Evolutionary conservation across 2,888 invertebrate species (phyloP).

Genomic region (Drosophila yooni): DNA sequence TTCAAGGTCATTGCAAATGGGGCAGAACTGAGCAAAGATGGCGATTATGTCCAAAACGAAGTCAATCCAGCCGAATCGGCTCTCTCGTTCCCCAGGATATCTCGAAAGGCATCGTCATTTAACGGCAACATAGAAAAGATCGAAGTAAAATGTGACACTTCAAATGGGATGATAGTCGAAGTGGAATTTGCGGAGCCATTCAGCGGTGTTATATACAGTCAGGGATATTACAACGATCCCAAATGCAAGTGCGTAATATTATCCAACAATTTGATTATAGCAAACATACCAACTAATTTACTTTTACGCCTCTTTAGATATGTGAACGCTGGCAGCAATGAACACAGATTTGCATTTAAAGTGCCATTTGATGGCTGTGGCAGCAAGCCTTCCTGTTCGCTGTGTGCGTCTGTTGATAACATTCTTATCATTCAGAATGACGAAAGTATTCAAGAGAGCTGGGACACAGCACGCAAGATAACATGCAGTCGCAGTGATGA

Average conservation of each 20-base stretch:
- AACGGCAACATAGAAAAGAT: slow-evolving; percentile 87
- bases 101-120: slow-evolving; percentile 37
- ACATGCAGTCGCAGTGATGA: slow-evolving; percentile 85
- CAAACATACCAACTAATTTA: neutral
- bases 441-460: slow-evolving; percentile 88
- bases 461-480: slow-evolving; percentile 89
- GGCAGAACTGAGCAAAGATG: slow-evolving; percentile 31
- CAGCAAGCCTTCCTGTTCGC: slow-evolving; percentile 87
- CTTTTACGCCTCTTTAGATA: slow-evolving; percentile 84
- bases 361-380: slow-evolving; percentile 89
- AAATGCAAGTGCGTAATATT: slow-evolving; percentile 86
- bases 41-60: slow-evolving; percentile 42
- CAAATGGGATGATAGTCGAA: slow-evolving; percentile 87
- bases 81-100: slow-evolving; percentile 46
- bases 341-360: slow-evolving; percentile 87
- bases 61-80: slow-evolving; percentile 37
- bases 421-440: slow-evolving; percentile 89
- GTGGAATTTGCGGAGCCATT: slow-evolving; percentile 88
- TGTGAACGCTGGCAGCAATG: slow-evolving; percentile 87
- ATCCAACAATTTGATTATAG: neutral
- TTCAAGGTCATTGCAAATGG: slow-evolving; percentile 54
- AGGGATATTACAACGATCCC: slow-evolving; percentile 88
- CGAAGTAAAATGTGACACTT: slow-evolving; percentile 87
- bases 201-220: slow-evolving; percentile 90
- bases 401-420: slow-evolving; percentile 88